Conservation (phyloP, 2,888 invertebrate genomes). For the Synergus laeviventris region DNA sequence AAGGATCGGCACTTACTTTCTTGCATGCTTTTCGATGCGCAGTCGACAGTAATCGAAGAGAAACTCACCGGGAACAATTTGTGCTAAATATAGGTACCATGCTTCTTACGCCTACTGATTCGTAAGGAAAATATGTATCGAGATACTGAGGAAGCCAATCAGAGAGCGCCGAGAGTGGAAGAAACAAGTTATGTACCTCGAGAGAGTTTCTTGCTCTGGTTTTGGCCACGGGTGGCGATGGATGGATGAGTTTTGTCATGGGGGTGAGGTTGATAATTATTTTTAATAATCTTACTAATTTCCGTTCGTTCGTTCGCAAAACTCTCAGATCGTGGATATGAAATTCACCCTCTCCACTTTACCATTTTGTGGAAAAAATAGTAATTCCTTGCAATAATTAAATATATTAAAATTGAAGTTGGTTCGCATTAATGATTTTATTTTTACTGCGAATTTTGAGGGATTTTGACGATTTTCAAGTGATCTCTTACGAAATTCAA, state of each 20-base stretch:
- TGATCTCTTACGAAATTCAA: too few relatives aligned
- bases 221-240: not conserved
- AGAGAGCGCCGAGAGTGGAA: constrained; percentile 43
- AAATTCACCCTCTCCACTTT: too few relatives aligned
- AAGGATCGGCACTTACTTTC: constrained; percentile 60
- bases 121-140: not conserved
- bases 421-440: too few relatives aligned
- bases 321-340: too few relatives aligned
- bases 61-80: constrained; percentile 67
- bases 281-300: too few relatives aligned
- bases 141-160: constrained; percentile 23
- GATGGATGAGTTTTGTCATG: constrained; percentile 1
- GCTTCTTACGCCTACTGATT: constrained; percentile 21
- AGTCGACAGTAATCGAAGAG: constrained; percentile 64
- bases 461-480: too few relatives aligned
- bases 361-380: too few relatives aligned
- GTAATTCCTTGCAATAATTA: too few relatives aligned
- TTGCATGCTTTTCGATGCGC: constrained; percentile 46
- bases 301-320: too few relatives aligned
- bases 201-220: constrained; percentile 34
- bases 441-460: too few relatives aligned
- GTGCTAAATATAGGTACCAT: constrained; percentile 66
- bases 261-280: not conserved
- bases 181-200: constrained; percentile 36
- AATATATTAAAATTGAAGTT: too few relatives aligned